Percentiles rank a stretch among this genome's conserved stretches.
Conservation (phyloP, 2,888 invertebrate genomes). For the Sminthurinus aureus region DNA sequence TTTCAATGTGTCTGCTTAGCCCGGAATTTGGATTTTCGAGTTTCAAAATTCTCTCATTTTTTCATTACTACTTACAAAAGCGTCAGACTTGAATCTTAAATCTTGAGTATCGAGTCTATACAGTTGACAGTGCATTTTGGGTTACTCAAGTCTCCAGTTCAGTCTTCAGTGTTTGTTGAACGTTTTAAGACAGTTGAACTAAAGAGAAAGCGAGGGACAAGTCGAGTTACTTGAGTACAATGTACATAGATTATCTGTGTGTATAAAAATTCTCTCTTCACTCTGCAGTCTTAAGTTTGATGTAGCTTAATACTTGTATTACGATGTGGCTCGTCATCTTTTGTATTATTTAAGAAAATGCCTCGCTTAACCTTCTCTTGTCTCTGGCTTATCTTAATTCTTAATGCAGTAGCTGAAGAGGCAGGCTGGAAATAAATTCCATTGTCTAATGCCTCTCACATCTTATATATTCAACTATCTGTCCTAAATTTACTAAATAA, state of each 20-base stretch:
- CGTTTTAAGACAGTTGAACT: too few species aligned
- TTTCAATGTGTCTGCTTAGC: not conserved
- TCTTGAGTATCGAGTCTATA: too few species aligned
- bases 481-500: too few species aligned
- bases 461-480: not conserved
- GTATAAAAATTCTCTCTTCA: too few species aligned
- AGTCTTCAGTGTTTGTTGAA: too few species aligned
- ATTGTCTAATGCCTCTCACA: constrained; percentile 25
- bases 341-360: not conserved
- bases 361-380: not conserved
- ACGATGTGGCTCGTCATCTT: too few species aligned
- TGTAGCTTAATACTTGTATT: too few species aligned
- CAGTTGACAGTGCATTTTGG: not conserved
- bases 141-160: too few species aligned
- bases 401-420: constrained; percentile 35
- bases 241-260: too few species aligned
- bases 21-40: not conserved
- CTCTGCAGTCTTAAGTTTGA: too few species aligned
- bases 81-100: not conserved
- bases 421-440: constrained; percentile 26
- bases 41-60: not conserved
- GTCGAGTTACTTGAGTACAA: too few species aligned
- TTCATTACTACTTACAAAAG: not conserved
- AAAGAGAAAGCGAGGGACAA: too few species aligned
- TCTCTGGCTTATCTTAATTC: constrained; percentile 32